phyloP scores from a whole-genome alignment of 2,113 vertebrate genomes.

The Mustela lutreola region DNA sequence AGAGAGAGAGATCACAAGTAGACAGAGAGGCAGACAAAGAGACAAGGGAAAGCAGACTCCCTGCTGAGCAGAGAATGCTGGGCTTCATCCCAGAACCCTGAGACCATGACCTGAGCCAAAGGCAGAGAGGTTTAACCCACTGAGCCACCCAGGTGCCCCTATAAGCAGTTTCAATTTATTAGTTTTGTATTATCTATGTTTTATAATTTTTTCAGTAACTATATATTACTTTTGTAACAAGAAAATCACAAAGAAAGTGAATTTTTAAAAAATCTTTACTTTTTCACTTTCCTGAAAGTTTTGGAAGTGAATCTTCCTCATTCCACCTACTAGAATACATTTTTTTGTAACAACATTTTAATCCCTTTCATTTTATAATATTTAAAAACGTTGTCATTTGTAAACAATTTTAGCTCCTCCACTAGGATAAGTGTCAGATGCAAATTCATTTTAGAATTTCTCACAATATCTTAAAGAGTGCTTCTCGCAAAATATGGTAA shows the following conservation, averaged over 20 bases:
- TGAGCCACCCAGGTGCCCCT: background rate
- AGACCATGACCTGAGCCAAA: no score
- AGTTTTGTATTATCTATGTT: background rate
- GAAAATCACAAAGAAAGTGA: background rate
- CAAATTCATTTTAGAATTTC: slow-evolving; percentile 19
- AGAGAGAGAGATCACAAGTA: no score
- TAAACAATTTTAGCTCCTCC: background rate
- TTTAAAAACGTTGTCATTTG: background rate
- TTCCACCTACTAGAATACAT: background rate
- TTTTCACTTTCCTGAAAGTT: background rate
- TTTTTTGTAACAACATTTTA: background rate
- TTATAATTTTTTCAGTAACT: background rate
- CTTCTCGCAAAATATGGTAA: background rate
- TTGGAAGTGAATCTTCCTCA: background rate
- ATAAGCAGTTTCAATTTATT: background rate
- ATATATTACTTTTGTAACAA: background rate
- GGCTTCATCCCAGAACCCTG: no score
- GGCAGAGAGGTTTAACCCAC: no score
- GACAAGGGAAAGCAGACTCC: no score
- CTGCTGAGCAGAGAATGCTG: rapidly evolving
- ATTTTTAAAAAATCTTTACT: background rate
- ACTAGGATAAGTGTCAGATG: background rate
- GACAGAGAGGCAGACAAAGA: no score
- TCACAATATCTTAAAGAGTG: background rate
- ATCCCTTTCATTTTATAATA: background rate